phyloP scores from a whole-genome alignment of 2,797 vertebrate species.

The Crax fasciolata region DNA sequence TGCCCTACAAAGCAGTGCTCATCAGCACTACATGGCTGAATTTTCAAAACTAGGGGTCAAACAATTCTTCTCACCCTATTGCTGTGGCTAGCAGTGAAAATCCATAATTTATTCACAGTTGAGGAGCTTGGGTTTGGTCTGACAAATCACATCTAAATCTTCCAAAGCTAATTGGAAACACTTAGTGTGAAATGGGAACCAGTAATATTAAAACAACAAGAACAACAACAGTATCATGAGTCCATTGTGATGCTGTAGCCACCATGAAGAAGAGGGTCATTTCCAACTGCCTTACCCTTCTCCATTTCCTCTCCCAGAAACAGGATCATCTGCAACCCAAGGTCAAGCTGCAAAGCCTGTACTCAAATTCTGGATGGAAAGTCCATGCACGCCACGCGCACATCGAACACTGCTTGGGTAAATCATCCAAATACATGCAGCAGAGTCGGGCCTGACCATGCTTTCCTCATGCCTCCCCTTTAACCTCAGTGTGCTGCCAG shows the following conservation, averaged over 20 bases:
- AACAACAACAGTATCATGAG: not conserved
- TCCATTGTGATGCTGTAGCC: not conserved
- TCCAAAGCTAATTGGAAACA: not conserved
- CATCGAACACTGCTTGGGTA: not conserved
- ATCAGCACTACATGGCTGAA: not conserved
- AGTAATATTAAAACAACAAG: not conserved
- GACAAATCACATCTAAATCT: not conserved
- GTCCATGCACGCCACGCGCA: not conserved
- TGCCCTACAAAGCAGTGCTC: not conserved
- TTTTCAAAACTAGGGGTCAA: not conserved
- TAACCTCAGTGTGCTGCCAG: not conserved
- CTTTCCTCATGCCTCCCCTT: not conserved
- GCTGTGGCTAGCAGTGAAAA: not conserved
- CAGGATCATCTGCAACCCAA: not conserved
- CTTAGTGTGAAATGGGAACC: not conserved
- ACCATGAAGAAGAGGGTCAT: accelerated
- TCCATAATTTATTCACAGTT: not conserved
- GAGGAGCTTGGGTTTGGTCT: not conserved
- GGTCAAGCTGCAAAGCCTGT: not conserved
- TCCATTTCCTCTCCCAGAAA: not conserved
- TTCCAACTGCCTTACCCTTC: not conserved
- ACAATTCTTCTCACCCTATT: not conserved
- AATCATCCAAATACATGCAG: accelerated
- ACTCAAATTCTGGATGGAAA: not conserved
- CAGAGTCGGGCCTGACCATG: not conserved